Conservation (phyloP, 2,797 vertebrate genomes). For the Selene dorsalis region DNA sequence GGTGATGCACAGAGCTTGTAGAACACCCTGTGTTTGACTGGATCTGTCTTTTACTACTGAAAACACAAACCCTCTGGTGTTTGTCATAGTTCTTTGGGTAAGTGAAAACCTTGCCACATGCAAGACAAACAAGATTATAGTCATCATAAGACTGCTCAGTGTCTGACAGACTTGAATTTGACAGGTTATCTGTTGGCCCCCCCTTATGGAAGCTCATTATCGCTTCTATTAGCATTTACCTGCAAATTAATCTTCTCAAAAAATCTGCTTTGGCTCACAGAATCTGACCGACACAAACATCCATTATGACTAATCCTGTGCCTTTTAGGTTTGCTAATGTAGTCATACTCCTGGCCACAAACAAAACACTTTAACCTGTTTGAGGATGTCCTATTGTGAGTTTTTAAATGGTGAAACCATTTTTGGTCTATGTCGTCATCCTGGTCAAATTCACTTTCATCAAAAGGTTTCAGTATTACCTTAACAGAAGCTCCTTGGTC, state of each 20-base stretch:
- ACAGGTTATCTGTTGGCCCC: too few relatives aligned
- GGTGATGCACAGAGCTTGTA: neutral
- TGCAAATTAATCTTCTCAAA: slow-evolving; percentile 27
- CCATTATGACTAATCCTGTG: slow-evolving; percentile 6
- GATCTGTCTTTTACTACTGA: slow-evolving; percentile 23
- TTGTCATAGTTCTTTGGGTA: slow-evolving; percentile 38
- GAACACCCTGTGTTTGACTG: slow-evolving; percentile 3
- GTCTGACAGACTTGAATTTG: neutral
- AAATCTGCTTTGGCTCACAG: slow-evolving; percentile 7
- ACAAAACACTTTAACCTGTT: slow-evolving; percentile 39
- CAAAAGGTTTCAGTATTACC: slow-evolving; percentile 36
- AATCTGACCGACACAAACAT: slow-evolving; percentile 1
- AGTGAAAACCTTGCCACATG: slow-evolving; percentile 39
- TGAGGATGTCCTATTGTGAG: neutral
- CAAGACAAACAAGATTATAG: slow-evolving; percentile 22
- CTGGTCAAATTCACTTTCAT: slow-evolving; percentile 33
- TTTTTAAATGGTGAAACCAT: slow-evolving; percentile 6
- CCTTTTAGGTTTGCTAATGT: slow-evolving; percentile 24
- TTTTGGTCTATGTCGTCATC: neutral
- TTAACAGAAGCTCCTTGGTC: slow-evolving; percentile 47
- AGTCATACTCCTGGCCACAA: slow-evolving; percentile 37
- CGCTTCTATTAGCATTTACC: neutral
- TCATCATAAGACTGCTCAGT: slow-evolving; percentile 13
- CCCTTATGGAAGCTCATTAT: neutral
- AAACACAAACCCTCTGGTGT: slow-evolving; percentile 47